Conservation (phyloP, 1,140 invertebrate genomes). For the Drosophila novamexicana region DNA sequence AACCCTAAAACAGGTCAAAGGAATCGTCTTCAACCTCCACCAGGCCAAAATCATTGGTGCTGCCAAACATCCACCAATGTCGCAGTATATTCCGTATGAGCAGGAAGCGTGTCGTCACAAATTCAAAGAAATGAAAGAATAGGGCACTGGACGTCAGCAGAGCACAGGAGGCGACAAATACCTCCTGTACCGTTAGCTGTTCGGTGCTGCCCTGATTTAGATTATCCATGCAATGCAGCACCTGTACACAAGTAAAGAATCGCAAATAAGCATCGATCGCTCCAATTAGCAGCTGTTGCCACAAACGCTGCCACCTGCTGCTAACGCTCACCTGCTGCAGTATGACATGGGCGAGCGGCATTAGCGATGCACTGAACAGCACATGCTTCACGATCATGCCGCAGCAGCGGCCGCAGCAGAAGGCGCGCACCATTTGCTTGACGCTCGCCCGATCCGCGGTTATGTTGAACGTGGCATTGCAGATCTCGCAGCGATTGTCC, state of each 20-base stretch:
- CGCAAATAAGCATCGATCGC: constrained; percentile 38
- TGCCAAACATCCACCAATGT: constrained; percentile 83
- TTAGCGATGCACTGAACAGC: constrained; percentile 64
- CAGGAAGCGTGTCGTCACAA: constrained; percentile 72
- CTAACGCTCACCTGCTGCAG: constrained; percentile 68
- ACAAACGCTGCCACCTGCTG: neutral
- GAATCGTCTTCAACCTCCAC: constrained; percentile 71
- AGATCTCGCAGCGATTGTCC: constrained; percentile 76
- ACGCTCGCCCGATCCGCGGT: constrained; percentile 63
- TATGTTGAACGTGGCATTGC: constrained; percentile 58
- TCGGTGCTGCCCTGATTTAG: constrained; percentile 72
- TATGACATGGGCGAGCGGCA: constrained; percentile 74
- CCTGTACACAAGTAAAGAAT: constrained; percentile 55
- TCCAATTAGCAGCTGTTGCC: neutral
- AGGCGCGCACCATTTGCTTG: constrained; percentile 67
- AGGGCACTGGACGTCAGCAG: constrained; percentile 75
- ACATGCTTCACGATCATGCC: constrained; percentile 72
- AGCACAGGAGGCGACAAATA: constrained; percentile 72
- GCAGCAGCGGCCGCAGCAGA: constrained; percentile 68
- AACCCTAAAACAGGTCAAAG: constrained; percentile 66
- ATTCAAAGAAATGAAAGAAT: constrained; percentile 81
- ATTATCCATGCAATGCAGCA: constrained; percentile 79
- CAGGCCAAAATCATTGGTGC: constrained; percentile 66
- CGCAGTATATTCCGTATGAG: constrained; percentile 73
- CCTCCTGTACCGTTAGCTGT: constrained; percentile 67